phyloP scores from a whole-genome alignment of 2,113 vertebrate species.

The Solea senegalensis region DNA sequence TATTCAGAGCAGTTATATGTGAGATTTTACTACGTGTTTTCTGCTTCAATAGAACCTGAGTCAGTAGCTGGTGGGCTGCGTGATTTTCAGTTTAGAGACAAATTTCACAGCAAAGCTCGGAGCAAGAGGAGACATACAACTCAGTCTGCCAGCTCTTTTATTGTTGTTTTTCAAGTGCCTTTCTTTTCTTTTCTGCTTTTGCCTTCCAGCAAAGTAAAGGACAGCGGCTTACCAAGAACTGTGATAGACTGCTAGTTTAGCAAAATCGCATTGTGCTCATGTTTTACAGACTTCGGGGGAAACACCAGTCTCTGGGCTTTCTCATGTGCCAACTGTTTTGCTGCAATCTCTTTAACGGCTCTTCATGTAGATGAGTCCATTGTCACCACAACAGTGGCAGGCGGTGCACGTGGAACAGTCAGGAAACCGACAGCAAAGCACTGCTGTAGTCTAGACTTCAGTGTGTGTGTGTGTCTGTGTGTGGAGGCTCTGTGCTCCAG shows the following conservation, averaged over 20 bases:
- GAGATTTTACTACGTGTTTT: constrained; percentile 40
- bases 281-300: constrained; percentile 28
- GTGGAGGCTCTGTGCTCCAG: constrained; percentile 19
- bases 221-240: constrained; percentile 26
- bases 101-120: constrained; percentile 47
- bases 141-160: constrained; percentile 46
- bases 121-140: constrained; percentile 37
- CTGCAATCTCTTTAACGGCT: constrained; percentile 26
- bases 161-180: constrained; percentile 33
- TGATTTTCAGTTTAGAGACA: constrained; percentile 44
- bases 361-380: constrained; percentile 52
- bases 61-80: constrained; percentile 41
- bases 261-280: constrained; percentile 34
- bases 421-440: constrained; percentile 8
- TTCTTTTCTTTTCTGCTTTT: constrained; percentile 2
- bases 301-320: constrained; percentile 42
- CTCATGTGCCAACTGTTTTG: constrained; percentile 31
- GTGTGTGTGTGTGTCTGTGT: constrained; percentile 30
- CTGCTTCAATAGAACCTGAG: constrained; percentile 25
- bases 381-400: constrained; percentile 30
- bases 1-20: constrained; percentile 47
- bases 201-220: constrained; percentile 42
- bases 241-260: constrained; percentile 48
- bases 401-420: constrained; percentile 20
- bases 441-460: constrained; percentile 34